phyloP scores from a whole-genome alignment of 2,797 vertebrate species.

The Melanotaenia parkinsoni region DNA sequence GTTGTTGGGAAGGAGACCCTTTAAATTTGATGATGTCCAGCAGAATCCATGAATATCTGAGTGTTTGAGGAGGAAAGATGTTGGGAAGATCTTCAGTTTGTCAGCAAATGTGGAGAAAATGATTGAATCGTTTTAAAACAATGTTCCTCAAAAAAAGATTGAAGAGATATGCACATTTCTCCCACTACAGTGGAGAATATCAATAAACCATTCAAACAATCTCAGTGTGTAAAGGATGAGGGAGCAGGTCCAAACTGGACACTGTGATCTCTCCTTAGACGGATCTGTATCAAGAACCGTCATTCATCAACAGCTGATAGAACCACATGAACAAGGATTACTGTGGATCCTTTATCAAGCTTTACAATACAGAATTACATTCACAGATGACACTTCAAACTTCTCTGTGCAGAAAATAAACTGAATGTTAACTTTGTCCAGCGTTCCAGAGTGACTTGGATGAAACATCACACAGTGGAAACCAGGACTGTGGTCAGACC shows the following conservation, averaged over 20 bases:
- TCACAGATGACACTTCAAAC: background rate
- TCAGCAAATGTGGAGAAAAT: too few species aligned
- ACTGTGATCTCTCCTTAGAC: background rate
- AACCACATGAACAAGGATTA: too few species aligned
- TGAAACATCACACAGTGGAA: background rate
- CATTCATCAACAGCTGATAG: too few species aligned
- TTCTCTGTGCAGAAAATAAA: background rate
- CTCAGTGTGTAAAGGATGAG: background rate
- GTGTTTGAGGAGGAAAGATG: background rate
- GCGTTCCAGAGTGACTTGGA: background rate
- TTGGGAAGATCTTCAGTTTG: background rate
- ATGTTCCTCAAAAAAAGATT: background rate
- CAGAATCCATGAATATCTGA: background rate
- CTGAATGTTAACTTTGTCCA: background rate
- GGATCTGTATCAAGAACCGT: background rate
- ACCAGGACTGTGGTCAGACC: background rate
- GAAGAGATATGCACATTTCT: background rate
- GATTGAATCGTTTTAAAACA: background rate
- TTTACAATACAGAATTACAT: background rate
- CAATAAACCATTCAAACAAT: background rate
- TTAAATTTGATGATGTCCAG: too few species aligned
- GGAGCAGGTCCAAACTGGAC: background rate
- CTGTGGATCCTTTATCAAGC: too few species aligned
- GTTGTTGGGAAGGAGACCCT: too few species aligned
- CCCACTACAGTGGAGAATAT: background rate